Percentiles rank a stretch among this genome's conserved stretches.
Evolutionary conservation across 2,113 vertebrate species (phyloP).

Genomic region (Siphamia tubifer): DNA sequence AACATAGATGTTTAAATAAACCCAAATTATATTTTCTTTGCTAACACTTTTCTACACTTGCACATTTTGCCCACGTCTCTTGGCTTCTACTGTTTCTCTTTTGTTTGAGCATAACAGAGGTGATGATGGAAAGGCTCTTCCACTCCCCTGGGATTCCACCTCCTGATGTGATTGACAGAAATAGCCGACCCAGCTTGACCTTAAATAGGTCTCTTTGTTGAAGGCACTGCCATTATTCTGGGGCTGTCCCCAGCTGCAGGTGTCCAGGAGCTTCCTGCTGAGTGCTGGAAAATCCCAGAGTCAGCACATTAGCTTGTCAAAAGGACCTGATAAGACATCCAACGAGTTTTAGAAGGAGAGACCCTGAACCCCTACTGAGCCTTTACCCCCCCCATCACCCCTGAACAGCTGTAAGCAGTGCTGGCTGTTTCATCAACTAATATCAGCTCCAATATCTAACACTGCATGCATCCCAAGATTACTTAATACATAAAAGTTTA

Average conservation of each 20-base stretch:
- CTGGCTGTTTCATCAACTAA: not conserved
- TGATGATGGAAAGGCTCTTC: not conserved
- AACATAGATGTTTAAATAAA: too few species aligned
- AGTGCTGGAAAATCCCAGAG: slow-evolving; percentile 54
- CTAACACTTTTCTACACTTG: not conserved
- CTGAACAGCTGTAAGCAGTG: slow-evolving; percentile 2
- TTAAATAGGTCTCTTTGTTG: slow-evolving; percentile 51
- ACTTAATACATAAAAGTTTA: not conserved
- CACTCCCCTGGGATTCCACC: not conserved
- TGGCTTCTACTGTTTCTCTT: not conserved
- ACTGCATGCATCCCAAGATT: not conserved
- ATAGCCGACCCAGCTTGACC: slow-evolving; percentile 46
- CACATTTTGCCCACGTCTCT: not conserved
- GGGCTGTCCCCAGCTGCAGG: slow-evolving; percentile 67
- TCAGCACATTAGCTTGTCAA: slow-evolving; percentile 76
- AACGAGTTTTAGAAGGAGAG: slow-evolving; percentile 19
- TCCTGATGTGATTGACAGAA: slow-evolving; percentile 3
- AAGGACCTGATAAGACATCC: slow-evolving; percentile 59
- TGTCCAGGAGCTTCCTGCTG: slow-evolving; percentile 70
- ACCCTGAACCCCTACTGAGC: slow-evolving; percentile 7
- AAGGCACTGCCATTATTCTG: slow-evolving; percentile 48
- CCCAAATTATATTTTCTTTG: too few species aligned
- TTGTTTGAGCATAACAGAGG: not conserved
- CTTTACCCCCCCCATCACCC: not conserved
- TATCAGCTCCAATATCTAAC: not conserved